Evolutionary conservation across 2,113 vertebrate species (phyloP).

Genomic region (Microtus ochrogaster): DNA sequence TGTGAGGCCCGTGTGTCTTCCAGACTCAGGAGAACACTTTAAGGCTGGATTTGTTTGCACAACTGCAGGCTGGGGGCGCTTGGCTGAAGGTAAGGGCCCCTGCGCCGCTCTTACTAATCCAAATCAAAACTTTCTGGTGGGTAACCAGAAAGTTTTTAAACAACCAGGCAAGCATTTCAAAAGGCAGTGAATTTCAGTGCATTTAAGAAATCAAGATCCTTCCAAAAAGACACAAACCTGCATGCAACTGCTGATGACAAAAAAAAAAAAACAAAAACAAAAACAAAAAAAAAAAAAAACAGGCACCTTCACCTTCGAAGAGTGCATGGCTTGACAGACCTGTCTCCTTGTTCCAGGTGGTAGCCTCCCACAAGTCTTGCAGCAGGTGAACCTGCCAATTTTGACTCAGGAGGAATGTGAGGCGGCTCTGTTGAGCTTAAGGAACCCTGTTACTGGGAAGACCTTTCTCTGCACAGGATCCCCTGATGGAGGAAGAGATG

Average conservation of each 20-base stretch:
- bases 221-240: neutral
- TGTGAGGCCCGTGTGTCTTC: slow-evolving; percentile 91
- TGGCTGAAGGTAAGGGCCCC: slow-evolving; percentile 88
- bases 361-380: slow-evolving; percentile 83
- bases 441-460: slow-evolving; percentile 77
- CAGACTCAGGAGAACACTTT: slow-evolving; percentile 87
- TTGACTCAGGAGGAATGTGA: slow-evolving; percentile 87
- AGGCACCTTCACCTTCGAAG: neutral
- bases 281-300: neutral
- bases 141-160: slow-evolving; percentile 31
- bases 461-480: slow-evolving; percentile 92
- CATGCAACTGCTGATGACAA: no score
- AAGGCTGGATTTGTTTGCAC: slow-evolving; percentile 87
- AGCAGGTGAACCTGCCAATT: slow-evolving; percentile 90
- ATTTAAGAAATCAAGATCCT: slow-evolving; percentile 19
- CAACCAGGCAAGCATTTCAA: neutral
- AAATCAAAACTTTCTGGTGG: neutral
- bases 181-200: neutral
- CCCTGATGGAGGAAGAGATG: slow-evolving; percentile 90
- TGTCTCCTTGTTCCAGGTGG: slow-evolving; percentile 86
- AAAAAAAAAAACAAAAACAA: no score
- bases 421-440: slow-evolving; percentile 85
- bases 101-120: neutral
- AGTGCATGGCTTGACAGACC: neutral
- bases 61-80: slow-evolving; percentile 91